Percentiles rank a stretch among this genome's conserved stretches.
Evolutionary conservation across 1,140 invertebrate genomes (phyloP).

Genomic region (Augochlora pura): DNA sequence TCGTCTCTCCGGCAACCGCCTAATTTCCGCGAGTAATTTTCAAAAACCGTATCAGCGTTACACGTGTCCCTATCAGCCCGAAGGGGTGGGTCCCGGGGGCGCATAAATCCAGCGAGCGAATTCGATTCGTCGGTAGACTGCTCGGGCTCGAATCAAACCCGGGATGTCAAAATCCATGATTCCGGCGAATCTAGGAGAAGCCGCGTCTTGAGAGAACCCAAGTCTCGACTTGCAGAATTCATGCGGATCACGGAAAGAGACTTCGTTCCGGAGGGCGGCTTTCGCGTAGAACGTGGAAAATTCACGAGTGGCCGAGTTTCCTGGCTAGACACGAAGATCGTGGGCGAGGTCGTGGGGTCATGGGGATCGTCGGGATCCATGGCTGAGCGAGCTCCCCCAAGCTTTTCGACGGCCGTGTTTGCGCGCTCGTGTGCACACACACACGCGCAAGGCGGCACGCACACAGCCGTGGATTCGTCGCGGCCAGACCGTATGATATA

Average conservation of each 20-base stretch:
- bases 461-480: conserved; percentile 43
- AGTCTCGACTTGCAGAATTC: background rate
- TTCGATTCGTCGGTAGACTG: no score
- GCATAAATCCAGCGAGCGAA: no score
- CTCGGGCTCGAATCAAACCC: no score
- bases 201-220: background rate
- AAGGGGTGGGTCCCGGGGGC: no score
- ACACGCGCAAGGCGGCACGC: conserved; percentile 39
- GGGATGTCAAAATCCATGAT: background rate
- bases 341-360: background rate
- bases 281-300: background rate
- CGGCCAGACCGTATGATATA: conserved; percentile 70
- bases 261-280: background rate
- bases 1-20: no score
- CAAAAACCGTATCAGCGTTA: no score
- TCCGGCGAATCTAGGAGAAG: background rate
- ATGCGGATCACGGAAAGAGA: background rate
- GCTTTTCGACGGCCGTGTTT: background rate
- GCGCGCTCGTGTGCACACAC: background rate
- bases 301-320: background rate
- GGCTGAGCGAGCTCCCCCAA: background rate
- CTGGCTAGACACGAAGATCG: background rate
- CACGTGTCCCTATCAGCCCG: no score
- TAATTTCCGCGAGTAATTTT: no score
- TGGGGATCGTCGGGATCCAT: conserved; percentile 17